These are phyloP conservation scores for Brachionichthys hirsutus DNA, from an alignment of 2,113 vertebrate genomes.

Conservation along the genomic window DNA sequence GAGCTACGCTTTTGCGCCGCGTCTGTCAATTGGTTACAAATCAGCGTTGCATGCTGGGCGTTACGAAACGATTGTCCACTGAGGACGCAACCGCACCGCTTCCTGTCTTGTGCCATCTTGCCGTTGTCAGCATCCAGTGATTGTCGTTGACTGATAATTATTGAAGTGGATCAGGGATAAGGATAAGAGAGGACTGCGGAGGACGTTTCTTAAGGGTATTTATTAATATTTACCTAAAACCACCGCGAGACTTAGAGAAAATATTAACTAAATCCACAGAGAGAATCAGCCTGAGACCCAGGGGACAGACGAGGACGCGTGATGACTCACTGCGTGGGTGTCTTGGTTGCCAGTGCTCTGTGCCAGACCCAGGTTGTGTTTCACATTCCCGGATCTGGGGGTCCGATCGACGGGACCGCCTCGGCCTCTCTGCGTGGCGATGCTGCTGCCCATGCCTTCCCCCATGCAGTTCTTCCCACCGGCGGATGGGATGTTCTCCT, in stretches of 20 bases:
- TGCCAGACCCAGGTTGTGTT: constrained; percentile 79
- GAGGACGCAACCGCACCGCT: constrained; percentile 18
- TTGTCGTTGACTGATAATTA: constrained; percentile 37
- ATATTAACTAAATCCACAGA: not conserved
- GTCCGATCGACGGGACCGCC: constrained; percentile 70
- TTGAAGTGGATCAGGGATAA: constrained; percentile 14
- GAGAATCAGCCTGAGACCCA: not conserved
- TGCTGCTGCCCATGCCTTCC: constrained; percentile 70
- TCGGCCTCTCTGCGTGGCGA: constrained; percentile 51
- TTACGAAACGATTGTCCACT: constrained; percentile 20
- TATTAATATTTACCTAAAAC: not conserved
- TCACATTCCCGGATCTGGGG: constrained; percentile 79
- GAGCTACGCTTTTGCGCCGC: constrained; percentile 12
- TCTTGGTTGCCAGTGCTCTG: constrained; percentile 83
- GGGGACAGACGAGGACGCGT: not conserved
- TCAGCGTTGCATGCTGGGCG: constrained; percentile 17
- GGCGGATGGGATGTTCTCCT: constrained; percentile 89
- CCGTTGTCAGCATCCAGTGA: constrained; percentile 1
- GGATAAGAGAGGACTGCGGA: constrained; percentile 15
- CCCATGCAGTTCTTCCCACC: constrained; percentile 61
- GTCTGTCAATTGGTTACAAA: constrained; percentile 27
- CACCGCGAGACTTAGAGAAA: not conserved
- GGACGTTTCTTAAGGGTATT: not conserved
- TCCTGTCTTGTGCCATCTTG: constrained; percentile 37
- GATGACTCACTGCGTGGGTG: constrained; percentile 80